Conservation (phyloP, 2,888 invertebrate genomes). For the Troilus luridus region DNA sequence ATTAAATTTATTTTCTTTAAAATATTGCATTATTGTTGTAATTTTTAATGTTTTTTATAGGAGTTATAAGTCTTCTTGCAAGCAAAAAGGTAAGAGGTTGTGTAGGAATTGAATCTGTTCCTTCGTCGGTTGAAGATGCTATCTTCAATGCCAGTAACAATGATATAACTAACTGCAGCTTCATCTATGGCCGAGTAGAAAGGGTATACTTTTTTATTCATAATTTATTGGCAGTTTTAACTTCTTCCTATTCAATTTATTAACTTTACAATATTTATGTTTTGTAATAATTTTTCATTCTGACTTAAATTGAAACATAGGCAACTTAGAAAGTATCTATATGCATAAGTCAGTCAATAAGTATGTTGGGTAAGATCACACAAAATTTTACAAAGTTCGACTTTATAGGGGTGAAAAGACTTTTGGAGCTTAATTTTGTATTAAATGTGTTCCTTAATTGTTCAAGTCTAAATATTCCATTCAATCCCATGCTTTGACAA, state of each 20-base stretch:
- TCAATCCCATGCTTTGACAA: too few relatives aligned
- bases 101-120: conserved; percentile 87
- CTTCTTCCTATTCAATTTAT: neutral
- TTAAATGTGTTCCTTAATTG: too few relatives aligned
- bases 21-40: neutral
- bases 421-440: too few relatives aligned
- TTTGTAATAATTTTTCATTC: too few relatives aligned
- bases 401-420: too few relatives aligned
- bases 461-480: too few relatives aligned
- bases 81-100: conserved; percentile 69
- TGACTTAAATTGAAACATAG: too few relatives aligned
- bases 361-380: too few relatives aligned
- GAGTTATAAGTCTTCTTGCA: conserved; percentile 68
- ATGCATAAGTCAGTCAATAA: too few relatives aligned
- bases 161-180: conserved; percentile 83
- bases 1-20: conserved; percentile 4
- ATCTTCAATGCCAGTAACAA: conserved; percentile 87
- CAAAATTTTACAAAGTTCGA: too few relatives aligned
- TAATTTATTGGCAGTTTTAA: neutral
- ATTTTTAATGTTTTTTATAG: conserved; percentile 69
- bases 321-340: too few relatives aligned
- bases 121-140: conserved; percentile 91
- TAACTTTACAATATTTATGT: too few relatives aligned
- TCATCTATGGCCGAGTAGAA: conserved; percentile 92
- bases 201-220: conserved; percentile 70